Conservation (phyloP, 1,140 invertebrate species). For the Heliconius hermathena region DNA sequence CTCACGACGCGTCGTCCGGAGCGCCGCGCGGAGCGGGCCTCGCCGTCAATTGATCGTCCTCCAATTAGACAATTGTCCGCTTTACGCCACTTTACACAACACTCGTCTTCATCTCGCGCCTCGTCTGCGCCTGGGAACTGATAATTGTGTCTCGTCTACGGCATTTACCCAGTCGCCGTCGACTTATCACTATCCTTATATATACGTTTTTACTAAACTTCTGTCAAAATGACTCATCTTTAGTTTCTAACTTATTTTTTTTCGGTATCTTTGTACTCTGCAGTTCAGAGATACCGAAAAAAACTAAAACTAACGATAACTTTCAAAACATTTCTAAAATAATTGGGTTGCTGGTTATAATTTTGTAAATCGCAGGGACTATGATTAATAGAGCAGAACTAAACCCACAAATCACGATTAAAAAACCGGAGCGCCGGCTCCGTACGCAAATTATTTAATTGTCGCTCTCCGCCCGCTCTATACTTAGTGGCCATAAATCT, state of each 20-base stretch:
- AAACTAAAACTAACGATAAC: constrained; percentile 1
- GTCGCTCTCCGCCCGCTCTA: constrained; percentile 59
- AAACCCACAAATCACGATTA: constrained; percentile 48
- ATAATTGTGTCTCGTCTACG: constrained; percentile 41
- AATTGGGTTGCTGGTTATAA: constrained; percentile 26
- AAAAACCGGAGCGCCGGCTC: constrained; percentile 40
- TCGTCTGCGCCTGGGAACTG: constrained; percentile 41
- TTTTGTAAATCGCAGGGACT: constrained; percentile 25
- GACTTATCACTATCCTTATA: not conserved
- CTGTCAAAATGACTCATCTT: not conserved
- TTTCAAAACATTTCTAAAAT: constrained; percentile 20
- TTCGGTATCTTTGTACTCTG: not conserved
- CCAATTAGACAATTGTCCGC: constrained; percentile 67
- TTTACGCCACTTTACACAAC: constrained; percentile 44
- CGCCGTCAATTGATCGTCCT: constrained; percentile 56
- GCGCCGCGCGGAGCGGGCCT: not conserved
- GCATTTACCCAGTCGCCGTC: not conserved
- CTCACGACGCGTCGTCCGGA: constrained; percentile 44
- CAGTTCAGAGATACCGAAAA: not conserved
- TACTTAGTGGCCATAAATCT: constrained; percentile 77
- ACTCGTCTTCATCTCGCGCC: constrained; percentile 1
- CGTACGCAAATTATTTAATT: constrained; percentile 79
- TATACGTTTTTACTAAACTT: not conserved
- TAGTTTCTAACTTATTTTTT: not conserved
- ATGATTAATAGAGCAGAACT: constrained; percentile 48